Percentiles rank a stretch among this genome's conserved stretches.
Evolutionary conservation across 2,113 vertebrate species (phyloP).

Genomic region (Condylura cristata): DNA sequence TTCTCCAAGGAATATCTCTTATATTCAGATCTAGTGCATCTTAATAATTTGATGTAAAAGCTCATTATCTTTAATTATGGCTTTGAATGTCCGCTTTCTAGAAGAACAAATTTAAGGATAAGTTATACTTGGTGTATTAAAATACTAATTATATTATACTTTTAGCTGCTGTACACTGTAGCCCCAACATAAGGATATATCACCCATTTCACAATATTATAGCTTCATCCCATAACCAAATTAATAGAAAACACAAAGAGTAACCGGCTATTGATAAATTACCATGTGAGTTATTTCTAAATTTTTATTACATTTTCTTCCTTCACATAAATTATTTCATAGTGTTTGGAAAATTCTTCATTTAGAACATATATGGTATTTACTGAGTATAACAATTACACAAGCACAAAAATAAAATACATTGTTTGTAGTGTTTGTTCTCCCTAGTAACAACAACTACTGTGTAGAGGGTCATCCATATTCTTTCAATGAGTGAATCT

Average conservation of each 20-base stretch:
- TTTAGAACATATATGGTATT: background rate
- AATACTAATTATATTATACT: background rate
- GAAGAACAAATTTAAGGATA: background rate
- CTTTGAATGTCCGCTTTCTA: slow-evolving; percentile 9
- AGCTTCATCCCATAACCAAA: background rate
- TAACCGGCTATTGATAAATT: background rate
- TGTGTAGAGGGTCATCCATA: background rate
- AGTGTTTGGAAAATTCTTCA: background rate
- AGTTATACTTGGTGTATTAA: background rate
- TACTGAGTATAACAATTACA: background rate
- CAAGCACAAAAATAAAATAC: background rate
- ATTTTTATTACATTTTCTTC: background rate
- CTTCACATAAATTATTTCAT: background rate
- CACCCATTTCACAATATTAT: background rate
- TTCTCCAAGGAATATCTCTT: background rate
- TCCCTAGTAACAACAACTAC: background rate
- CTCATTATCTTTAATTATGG: background rate
- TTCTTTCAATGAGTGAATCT: background rate
- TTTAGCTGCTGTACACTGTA: background rate
- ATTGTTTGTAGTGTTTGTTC: background rate
- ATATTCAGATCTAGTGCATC: background rate
- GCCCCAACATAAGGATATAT: background rate
- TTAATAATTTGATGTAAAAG: slow-evolving; percentile 19
- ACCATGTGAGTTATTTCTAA: slow-evolving; percentile 16
- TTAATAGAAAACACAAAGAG: background rate